Conservation (phyloP, 2,797 vertebrate genomes). For the Hoplostethus mediterraneus region DNA sequence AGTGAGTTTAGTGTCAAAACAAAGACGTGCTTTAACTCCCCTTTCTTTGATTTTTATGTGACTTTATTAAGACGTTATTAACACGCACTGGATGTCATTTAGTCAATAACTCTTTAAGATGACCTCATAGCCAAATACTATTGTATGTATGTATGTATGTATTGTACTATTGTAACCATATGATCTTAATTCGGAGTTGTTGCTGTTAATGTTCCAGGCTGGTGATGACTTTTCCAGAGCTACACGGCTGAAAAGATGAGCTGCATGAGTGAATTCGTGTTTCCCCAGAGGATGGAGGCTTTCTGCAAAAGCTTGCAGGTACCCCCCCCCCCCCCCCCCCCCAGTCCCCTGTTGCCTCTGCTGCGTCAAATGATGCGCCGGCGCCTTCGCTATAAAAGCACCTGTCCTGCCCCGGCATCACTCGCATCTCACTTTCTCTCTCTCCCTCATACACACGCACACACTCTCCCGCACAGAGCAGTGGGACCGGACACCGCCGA, state of each 20-base stretch:
- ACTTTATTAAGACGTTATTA: neutral
- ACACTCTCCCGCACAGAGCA: constrained; percentile 42
- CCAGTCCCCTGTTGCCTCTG: constrained; percentile 51
- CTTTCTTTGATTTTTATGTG: neutral
- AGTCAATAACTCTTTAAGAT: neutral
- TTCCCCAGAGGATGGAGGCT: constrained; percentile 68
- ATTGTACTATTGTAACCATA: too few species aligned
- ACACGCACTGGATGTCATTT: neutral
- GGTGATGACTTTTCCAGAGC: constrained; percentile 29
- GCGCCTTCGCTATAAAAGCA: constrained; percentile 78
- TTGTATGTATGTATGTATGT: neutral
- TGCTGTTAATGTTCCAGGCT: neutral
- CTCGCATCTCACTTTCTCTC: constrained; percentile 80
- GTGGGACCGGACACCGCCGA: constrained; percentile 33
- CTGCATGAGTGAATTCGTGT: constrained; percentile 72
- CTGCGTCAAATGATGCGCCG: constrained; percentile 85
- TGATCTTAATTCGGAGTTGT: neutral
- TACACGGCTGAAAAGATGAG: constrained; percentile 36
- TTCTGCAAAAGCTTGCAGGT: constrained; percentile 83
- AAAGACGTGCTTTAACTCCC: too few species aligned
- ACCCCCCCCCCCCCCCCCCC: constrained; percentile 41
- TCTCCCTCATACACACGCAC: constrained; percentile 50
- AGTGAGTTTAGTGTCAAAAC: neutral
- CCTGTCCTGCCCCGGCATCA: constrained; percentile 71
- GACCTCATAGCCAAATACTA: neutral